Evolutionary conservation across 2,797 vertebrate genomes (phyloP), one percentile per base, ranked within the genome.

Genomic region (Crocidura indochinensis): DNA sequence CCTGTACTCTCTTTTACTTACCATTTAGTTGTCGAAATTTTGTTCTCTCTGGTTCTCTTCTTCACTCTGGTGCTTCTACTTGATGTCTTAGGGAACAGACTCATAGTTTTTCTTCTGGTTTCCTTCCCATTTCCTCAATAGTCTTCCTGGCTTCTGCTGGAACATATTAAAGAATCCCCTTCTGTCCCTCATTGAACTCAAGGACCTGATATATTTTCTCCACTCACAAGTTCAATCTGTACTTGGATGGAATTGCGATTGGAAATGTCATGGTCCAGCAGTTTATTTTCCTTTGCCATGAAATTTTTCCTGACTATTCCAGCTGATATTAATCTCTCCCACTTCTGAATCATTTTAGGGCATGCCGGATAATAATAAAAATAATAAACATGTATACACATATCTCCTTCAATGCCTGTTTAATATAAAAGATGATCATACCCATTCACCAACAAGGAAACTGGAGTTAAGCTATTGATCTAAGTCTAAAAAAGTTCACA

Each of bases 401-500:
- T 22, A 62, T 73, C 27, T 84, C 17, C 44, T 56, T 71, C 56
- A 72, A 72, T 46, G 24, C 38, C 11, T 53, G 9, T 44, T 29
- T 12, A 14, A 44, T 38, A 73, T 79, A 47, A 89, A 12, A 75
- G 38, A 53, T 38, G 76, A 69, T 67, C 46, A 47, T 44, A 69
- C 20, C 26, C 64, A 69, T 94, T 91, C 88, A 44, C 47, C 11
- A 62, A 64, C 22, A 74, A 89, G 29, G 29, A 83, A 74, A 69
- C 49, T 44, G 64, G 93, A 56, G 27, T 75, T 60, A 73, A 60
- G 46, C 46, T 74, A 29, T 24, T 79, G 68, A 78, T 29, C n/a
- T 38, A 27, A 49, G 8, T 73, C 67, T 19, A 51, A n/a, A 67
- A 82, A 11, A 88, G 22, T 82, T 75, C 65, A 71, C 7, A 60